phyloP scores from a whole-genome alignment of 37 sponge, comb jelly and placozoan genomes.

The Beroe ovata region DNA sequence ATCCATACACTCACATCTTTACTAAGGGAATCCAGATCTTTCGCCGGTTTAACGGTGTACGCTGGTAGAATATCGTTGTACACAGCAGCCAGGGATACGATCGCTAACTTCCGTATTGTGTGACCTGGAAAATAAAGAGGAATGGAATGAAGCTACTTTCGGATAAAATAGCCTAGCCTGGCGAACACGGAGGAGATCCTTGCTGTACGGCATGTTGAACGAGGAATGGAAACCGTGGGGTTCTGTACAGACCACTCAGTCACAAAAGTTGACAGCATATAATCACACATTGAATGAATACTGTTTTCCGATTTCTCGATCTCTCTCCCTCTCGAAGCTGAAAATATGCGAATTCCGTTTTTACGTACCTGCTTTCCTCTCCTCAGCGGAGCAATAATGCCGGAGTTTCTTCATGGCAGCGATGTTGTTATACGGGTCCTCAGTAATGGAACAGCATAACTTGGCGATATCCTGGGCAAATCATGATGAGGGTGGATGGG shows the following conservation, averaged over 20 bases:
- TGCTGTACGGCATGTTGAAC: no score
- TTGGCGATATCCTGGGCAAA: constrained; percentile 23
- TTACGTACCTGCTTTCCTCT: constrained; percentile 63
- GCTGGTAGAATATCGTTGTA: constrained; percentile 49
- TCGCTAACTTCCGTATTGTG: constrained; percentile 39
- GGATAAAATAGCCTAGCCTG: no score
- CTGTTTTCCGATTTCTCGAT: no score
- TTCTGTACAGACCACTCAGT: no score
- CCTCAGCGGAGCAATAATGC: constrained; percentile 43
- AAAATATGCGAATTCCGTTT: no score
- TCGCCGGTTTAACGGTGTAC: constrained; percentile 22
- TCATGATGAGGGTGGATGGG: no score
- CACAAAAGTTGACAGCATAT: no score
- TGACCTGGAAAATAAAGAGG: constrained; percentile 47
- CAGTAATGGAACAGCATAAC: constrained; percentile 37
- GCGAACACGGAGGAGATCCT: no score
- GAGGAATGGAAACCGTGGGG: no score
- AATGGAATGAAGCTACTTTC: no score
- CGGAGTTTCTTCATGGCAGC: constrained; percentile 61
- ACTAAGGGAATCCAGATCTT: constrained; percentile 42
- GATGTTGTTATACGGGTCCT: constrained; percentile 59
- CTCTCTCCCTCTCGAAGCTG: no score
- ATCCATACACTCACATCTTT: constrained; percentile 59
- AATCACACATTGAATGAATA: no score
- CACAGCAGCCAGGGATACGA: constrained; percentile 27